Evolutionary conservation across 2,888 invertebrate species (phyloP), one percentile per base, ranked within the genome.

Genomic region (Eurytoma adleriae): DNA sequence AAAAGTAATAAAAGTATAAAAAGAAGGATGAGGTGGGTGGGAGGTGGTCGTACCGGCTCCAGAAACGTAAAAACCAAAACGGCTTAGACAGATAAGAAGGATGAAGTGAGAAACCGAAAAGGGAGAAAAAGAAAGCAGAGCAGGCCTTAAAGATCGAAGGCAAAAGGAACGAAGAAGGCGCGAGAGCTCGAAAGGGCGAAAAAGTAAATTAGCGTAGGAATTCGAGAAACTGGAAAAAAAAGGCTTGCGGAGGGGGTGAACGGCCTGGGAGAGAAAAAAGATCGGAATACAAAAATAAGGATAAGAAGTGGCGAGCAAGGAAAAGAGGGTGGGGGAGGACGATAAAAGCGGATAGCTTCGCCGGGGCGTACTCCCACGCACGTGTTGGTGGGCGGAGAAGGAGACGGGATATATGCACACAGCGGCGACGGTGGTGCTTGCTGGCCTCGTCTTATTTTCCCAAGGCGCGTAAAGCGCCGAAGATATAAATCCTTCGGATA

Each of bases 401-500:
- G 40, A 40, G 40, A 7, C 40, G 59, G 20, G 20, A 66, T 64
- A 16, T 24, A 54, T 64, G 48, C 18, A 64, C 64, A n/a, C n/a
- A 62, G 13, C 18, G 40, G 40, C n/a, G 61, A 2, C 24, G 24
- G 24, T 24, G 50, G 30, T 30, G 4, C 30, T 24, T 30, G 40
- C 40, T 40, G 40, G 64, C 27, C 50, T 67, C 69, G 72, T 73
- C 77, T 80, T 78, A 80, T 78, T 80, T 80, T 74, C 62, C 50
- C 71, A 67, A 79, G 77, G 68, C 80, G 82, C 81, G 80, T 82
- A 82, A 85, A 84, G 83, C 82, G 68, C 73, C 82, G 80, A 83
- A 83, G 83, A 82, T 85, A 88, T 87, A 88, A 87, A 87, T 88
- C 86, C 85, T 84, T 80, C 81, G 79, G 82, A 84, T 86, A 83